A percentile compares a stretch with the other conserved stretches of the same genome.
phyloP scores from a whole-genome alignment of 2,797 vertebrate genomes.

The Gambusia yucatana region DNA sequence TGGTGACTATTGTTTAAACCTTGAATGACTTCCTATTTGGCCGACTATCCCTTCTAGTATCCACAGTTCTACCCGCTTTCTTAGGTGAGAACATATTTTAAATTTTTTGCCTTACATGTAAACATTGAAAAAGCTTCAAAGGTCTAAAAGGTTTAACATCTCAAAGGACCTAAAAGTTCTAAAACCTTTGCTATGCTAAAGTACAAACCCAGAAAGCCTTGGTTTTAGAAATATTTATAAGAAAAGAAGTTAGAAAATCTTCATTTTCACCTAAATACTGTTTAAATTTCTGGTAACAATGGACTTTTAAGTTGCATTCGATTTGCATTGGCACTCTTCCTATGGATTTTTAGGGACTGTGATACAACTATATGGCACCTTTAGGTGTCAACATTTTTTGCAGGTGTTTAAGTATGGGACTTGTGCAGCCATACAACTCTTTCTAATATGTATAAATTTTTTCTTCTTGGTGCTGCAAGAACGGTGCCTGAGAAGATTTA shows the following conservation, averaged over 20 bases:
- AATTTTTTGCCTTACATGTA: background rate
- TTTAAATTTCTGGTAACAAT: background rate
- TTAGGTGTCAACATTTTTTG: background rate
- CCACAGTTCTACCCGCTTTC: background rate
- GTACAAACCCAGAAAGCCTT: background rate
- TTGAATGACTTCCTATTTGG: background rate
- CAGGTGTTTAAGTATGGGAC: background rate
- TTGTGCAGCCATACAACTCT: background rate
- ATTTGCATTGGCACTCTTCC: background rate
- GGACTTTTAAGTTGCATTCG: background rate
- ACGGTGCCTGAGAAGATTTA: slow-evolving; percentile 49
- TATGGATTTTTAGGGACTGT: background rate
- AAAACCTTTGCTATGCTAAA: background rate
- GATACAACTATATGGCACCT: background rate
- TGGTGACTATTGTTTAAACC: background rate
- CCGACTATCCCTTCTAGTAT: background rate
- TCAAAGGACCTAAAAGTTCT: background rate
- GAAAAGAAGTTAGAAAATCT: background rate
- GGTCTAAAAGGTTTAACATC: too few relatives aligned
- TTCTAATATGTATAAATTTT: background rate
- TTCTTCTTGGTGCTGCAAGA: slow-evolving; percentile 21
- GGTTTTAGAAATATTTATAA: background rate
- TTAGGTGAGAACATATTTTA: background rate
- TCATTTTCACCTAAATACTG: background rate
- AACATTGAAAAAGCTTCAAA: background rate